Conservation (phyloP, 2,888 invertebrate species). For the Erebia ligea region DNA sequence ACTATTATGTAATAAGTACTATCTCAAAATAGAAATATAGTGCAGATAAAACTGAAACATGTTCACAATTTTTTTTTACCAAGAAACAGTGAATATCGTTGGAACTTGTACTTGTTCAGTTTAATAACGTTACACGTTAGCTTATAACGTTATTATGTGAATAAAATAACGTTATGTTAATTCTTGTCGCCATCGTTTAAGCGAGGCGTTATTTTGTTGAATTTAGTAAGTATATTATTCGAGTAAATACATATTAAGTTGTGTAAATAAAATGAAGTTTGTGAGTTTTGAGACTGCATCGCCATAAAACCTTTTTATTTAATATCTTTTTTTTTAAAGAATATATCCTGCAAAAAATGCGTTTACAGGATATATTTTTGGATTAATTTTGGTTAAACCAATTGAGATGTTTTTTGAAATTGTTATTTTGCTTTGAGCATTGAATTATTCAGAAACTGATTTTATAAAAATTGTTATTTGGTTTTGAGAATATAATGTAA, state of each 20-base stretch:
- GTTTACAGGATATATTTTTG: not conserved
- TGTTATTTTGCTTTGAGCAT: not conserved
- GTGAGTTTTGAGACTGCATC: constrained; percentile 1
- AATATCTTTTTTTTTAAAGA: no score
- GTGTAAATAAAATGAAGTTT: constrained; percentile 11
- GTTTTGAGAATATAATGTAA: not conserved
- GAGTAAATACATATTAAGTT: not conserved
- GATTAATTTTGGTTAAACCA: constrained; percentile 5
- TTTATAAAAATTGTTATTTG: not conserved
- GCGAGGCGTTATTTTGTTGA: constrained; percentile 6
- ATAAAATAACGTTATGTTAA: not conserved
- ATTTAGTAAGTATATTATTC: not conserved
- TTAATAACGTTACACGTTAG: no score
- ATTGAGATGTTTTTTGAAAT: not conserved
- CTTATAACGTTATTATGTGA: no score
- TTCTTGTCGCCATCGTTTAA: not conserved
- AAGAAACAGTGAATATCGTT: no score
- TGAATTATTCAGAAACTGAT: not conserved
- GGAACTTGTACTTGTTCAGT: no score
- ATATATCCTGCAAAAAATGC: not conserved
- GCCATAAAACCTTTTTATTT: not conserved
- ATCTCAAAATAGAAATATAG: no score
- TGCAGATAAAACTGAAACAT: no score
- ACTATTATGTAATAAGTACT: no score
- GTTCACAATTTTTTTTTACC: no score